Evolutionary conservation across 35 echinoderm and acorn worm species (phyloP).

Genomic region (Apostichopus californicus): DNA sequence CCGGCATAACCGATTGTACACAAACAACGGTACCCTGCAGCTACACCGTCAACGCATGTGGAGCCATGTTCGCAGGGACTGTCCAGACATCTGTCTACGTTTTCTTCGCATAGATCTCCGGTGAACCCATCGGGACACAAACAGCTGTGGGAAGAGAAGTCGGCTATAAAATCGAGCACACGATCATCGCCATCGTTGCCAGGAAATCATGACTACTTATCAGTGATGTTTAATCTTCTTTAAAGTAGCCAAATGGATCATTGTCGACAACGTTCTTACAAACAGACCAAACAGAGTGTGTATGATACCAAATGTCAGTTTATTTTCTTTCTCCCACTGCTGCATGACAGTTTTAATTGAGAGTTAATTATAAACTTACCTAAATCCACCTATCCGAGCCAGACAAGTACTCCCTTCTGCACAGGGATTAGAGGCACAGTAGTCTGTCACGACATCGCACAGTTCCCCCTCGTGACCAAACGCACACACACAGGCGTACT

Average conservation of each 20-base stretch:
- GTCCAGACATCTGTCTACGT: conserved; percentile 43
- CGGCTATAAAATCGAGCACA: not conserved
- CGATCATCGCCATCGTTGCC: not conserved
- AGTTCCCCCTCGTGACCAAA: conserved; percentile 21
- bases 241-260: too few species aligned
- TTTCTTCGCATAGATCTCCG: conserved; percentile 37
- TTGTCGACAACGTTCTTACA: too few species aligned
- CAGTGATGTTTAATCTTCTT: not conserved
- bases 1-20: conserved; percentile 46
- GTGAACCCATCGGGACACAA: conserved; percentile 31
- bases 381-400: conserved; percentile 48
- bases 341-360: too few species aligned
- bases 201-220: not conserved
- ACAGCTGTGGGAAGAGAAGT: conserved; percentile 6
- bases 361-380: not conserved
- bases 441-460: conserved; percentile 50
- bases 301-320: too few species aligned
- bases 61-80: conserved; percentile 55
- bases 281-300: too few species aligned
- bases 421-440: conserved; percentile 53
- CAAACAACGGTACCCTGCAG: conserved; percentile 20
- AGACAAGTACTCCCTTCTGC: conserved; percentile 55
- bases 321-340: too few species aligned
- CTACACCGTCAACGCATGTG: conserved; percentile 48
- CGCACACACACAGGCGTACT: conserved; percentile 30